Evolutionary conservation across 2,797 vertebrate genomes (phyloP).

Genomic region (Aselliscus stoliczkanus): DNA sequence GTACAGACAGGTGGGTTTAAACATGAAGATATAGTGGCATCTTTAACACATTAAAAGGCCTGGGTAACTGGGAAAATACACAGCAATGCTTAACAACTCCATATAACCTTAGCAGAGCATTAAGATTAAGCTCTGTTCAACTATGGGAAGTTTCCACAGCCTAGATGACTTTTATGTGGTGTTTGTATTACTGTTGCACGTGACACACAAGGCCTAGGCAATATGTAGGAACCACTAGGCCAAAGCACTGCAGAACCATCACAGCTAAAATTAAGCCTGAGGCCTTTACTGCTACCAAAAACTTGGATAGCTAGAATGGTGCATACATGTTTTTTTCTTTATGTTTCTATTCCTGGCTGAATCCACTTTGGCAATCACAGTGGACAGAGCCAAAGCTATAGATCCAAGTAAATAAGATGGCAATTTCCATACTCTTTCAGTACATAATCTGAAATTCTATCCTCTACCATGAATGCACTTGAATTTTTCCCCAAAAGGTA

Average conservation of each 20-base stretch:
- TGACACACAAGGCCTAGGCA: neutral
- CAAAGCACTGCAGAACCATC: neutral
- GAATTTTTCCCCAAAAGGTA: slow-evolving; percentile 26
- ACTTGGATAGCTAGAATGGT: neutral
- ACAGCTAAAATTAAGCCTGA: slow-evolving; percentile 37
- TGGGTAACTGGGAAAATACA: slow-evolving; percentile 11
- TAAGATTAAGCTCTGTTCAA: slow-evolving; percentile 33
- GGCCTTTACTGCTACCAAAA: neutral
- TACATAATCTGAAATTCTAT: neutral
- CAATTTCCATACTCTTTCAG: neutral
- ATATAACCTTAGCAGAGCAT: neutral
- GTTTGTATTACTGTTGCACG: slow-evolving; percentile 54
- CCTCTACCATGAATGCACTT: neutral
- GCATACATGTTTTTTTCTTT: neutral
- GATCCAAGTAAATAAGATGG: slow-evolving; percentile 23
- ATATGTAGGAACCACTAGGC: neutral
- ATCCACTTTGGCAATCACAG: neutral
- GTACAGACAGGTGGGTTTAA: slow-evolving; percentile 20
- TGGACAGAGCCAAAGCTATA: neutral
- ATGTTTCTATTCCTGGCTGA: neutral
- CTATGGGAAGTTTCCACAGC: slow-evolving; percentile 9
- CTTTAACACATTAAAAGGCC: slow-evolving; percentile 30
- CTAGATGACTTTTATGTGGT: slow-evolving; percentile 46
- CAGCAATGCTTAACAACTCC: slow-evolving; percentile 17
- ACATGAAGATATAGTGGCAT: slow-evolving; percentile 1